Conservation (phyloP, 1,140 invertebrate species). For the Bathynomus jamesi region DNA sequence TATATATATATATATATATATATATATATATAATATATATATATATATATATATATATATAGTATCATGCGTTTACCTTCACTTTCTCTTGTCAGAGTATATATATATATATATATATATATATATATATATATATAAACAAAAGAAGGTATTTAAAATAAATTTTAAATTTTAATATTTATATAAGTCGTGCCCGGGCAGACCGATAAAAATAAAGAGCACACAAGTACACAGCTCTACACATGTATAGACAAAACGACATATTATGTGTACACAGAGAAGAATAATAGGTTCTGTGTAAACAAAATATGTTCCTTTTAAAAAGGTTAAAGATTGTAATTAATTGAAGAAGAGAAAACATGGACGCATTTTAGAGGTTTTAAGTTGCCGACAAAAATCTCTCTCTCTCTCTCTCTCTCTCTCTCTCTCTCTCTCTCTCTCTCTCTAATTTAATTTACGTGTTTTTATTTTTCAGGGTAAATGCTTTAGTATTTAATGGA, state of each 20-base stretch:
- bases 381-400: background rate
- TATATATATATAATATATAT: background rate
- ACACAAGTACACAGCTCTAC: background rate
- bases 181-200: background rate
- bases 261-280: background rate
- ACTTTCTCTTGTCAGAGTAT: too few species aligned
- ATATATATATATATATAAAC: background rate
- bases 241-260: background rate
- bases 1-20: constrained; percentile 2
- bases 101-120: background rate
- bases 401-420: too few species aligned
- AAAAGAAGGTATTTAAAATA: background rate
- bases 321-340: background rate
- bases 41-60: constrained; percentile 3
- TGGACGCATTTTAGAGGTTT: background rate
- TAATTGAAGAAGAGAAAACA: background rate
- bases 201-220: background rate
- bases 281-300: background rate
- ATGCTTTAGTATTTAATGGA: too few species aligned
- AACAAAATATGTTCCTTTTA: background rate
- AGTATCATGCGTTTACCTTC: too few species aligned
- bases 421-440: too few species aligned
- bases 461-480: too few species aligned
- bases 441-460: too few species aligned
- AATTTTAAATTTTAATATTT: background rate